Evolutionary conservation across 1,140 invertebrate genomes (phyloP).

Genomic region (Diorhabda sublineata): DNA sequence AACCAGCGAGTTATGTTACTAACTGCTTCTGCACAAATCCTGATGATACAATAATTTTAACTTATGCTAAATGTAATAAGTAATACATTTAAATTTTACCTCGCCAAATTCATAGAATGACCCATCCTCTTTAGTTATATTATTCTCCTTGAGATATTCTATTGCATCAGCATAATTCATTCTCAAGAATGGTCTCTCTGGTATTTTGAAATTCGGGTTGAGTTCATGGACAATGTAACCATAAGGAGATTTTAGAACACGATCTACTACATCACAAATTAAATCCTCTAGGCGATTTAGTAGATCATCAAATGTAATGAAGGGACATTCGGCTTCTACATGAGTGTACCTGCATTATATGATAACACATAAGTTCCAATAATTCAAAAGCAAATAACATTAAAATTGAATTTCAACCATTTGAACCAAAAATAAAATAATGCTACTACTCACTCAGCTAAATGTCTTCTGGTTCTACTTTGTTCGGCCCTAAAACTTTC

Average conservation of each 20-base stretch:
- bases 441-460: constrained; percentile 73
- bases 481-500: constrained; percentile 98
- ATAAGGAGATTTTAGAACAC: constrained; percentile 81
- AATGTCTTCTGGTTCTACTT: constrained; percentile 92
- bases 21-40: too few relatives aligned
- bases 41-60: too few relatives aligned
- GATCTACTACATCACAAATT: constrained; percentile 92
- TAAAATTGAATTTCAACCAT: background rate
- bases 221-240: constrained; percentile 81
- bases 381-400: background rate
- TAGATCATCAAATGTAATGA: constrained; percentile 91
- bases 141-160: constrained; percentile 84
- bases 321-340: constrained; percentile 94
- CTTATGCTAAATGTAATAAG: too few relatives aligned
- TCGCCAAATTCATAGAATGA: constrained; percentile 97
- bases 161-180: constrained; percentile 96
- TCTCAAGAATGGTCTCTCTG: constrained; percentile 85
- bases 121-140: constrained; percentile 97
- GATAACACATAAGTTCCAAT: background rate
- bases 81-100: constrained; percentile 48
- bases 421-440: background rate
- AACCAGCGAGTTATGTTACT: too few relatives aligned
- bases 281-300: constrained; percentile 89
- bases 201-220: constrained; percentile 87
- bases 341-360: constrained; percentile 76